A percentile compares a stretch with the other conserved stretches of the same genome.
These are phyloP conservation scores for Prunella strophiata DNA, from an alignment of 2,797 vertebrate genomes.

Conservation along the genomic window DNA sequence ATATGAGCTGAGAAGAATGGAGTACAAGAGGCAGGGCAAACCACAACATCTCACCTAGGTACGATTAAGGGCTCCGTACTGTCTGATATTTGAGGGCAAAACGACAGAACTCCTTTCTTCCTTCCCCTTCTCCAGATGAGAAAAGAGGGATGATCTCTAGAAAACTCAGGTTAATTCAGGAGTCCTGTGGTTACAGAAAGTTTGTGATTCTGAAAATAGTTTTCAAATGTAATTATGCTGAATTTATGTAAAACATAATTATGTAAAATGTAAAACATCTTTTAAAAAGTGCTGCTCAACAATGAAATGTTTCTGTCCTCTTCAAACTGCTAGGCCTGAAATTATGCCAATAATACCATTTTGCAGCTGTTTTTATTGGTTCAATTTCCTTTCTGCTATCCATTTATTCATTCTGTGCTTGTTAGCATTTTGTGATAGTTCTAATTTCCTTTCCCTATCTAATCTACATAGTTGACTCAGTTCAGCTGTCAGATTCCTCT, in stretches of 20 bases:
- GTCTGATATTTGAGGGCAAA: background rate
- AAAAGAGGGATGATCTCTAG: background rate
- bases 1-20: background rate
- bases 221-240: conserved; percentile 64
- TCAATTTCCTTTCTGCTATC: conserved; percentile 69
- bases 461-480: conserved; percentile 40
- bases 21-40: background rate
- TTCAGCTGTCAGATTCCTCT: conserved; percentile 21
- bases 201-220: conserved; percentile 29
- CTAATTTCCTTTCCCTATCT: conserved; percentile 71
- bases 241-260: background rate
- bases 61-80: background rate
- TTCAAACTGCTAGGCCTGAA: conserved; percentile 65
- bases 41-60: fast-evolving
- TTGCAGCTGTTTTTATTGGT: conserved; percentile 73
- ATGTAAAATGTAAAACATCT: conserved; percentile 54
- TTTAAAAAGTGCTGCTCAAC: conserved; percentile 63
- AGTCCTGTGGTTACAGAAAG: background rate
- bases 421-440: conserved; percentile 67
- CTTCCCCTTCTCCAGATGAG: background rate
- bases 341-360: conserved; percentile 62
- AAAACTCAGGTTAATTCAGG: background rate
- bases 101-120: background rate
- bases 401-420: conserved; percentile 69
- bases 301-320: conserved; percentile 69